A percentile compares a stretch with the other conserved stretches of the same genome.
These are phyloP conservation scores for Panagrolaimus sp. DNA, from an alignment of 1,140 invertebrate species.

Conservation along the genomic window DNA sequence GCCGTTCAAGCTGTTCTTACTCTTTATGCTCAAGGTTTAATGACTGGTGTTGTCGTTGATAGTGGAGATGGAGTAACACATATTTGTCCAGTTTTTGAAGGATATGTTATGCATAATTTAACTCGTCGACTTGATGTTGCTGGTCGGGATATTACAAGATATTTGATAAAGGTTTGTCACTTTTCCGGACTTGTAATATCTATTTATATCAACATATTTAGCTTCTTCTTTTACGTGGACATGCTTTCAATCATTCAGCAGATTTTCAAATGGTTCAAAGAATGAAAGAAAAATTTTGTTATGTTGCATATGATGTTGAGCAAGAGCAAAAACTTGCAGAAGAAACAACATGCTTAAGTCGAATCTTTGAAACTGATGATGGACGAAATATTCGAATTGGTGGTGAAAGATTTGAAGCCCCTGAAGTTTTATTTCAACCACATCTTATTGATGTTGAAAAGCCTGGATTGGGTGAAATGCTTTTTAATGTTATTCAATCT, in stretches of 20 bases:
- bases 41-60: constrained; percentile 96
- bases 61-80: constrained; percentile 98
- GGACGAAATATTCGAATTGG: constrained; percentile 91
- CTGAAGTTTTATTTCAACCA: constrained; percentile 95
- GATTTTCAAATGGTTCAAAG: constrained; percentile 99
- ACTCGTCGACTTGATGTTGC: constrained; percentile 92
- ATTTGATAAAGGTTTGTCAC: constrained; percentile 89
- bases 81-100: constrained; percentile 97
- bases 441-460: constrained; percentile 94
- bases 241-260: constrained; percentile 98
- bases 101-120: constrained; percentile 87
- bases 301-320: constrained; percentile 96
- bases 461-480: constrained; percentile 85
- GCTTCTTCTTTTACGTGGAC: constrained; percentile 85
- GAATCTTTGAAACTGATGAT: constrained; percentile 76
- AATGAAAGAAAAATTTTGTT: constrained; percentile 99
- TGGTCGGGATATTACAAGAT: constrained; percentile 91
- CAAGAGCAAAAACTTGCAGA: constrained; percentile 19
- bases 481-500: constrained; percentile 90
- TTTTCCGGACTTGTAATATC: too few relatives aligned
- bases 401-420: constrained; percentile 93
- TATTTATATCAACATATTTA: constrained; percentile 61
- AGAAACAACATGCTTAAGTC: not conserved
- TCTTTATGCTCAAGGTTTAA: constrained; percentile 89
- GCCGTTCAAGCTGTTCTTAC: constrained; percentile 92